These are phyloP conservation scores for Xenopus petersii DNA, from an alignment of 2,797 vertebrate genomes.

Conservation along the genomic window DNA sequence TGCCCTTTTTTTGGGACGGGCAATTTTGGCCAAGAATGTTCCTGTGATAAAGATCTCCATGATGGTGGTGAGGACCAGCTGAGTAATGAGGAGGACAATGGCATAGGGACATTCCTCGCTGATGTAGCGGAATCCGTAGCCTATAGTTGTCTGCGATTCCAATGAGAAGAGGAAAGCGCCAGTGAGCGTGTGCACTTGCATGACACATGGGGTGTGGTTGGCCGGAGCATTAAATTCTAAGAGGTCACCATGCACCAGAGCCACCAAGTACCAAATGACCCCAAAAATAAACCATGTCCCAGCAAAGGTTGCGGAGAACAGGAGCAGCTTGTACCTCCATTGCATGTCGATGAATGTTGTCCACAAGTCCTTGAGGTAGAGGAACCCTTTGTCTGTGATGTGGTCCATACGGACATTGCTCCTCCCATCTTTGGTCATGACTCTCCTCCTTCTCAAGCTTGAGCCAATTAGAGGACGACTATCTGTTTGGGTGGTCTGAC, in stretches of 20 bases:
- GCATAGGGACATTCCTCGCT: constrained; percentile 79
- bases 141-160: constrained; percentile 95
- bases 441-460: constrained; percentile 63
- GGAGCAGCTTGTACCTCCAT: constrained; percentile 77
- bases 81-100: constrained; percentile 87
- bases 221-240: constrained; percentile 80
- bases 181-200: constrained; percentile 90
- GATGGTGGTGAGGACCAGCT: constrained; percentile 92
- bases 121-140: constrained; percentile 93
- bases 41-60: constrained; percentile 97
- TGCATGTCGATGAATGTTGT: constrained; percentile 83
- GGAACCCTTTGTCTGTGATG: constrained; percentile 70
- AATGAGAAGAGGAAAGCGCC: constrained; percentile 95
- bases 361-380: constrained; percentile 82
- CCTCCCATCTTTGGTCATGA: constrained; percentile 77
- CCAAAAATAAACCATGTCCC: constrained; percentile 82
- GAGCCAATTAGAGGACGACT: constrained; percentile 67
- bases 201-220: constrained; percentile 93
- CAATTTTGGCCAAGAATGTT: constrained; percentile 93
- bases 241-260: constrained; percentile 72
- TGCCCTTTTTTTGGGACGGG: constrained; percentile 89
- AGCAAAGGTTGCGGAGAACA: constrained; percentile 78
- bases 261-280: constrained; percentile 76
- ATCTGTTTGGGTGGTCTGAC: constrained; percentile 77
- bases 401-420: constrained; percentile 79